Evolutionary conservation across 2,113 vertebrate species (phyloP).

Genomic region (Chamaetylas fuelleborni): DNA sequence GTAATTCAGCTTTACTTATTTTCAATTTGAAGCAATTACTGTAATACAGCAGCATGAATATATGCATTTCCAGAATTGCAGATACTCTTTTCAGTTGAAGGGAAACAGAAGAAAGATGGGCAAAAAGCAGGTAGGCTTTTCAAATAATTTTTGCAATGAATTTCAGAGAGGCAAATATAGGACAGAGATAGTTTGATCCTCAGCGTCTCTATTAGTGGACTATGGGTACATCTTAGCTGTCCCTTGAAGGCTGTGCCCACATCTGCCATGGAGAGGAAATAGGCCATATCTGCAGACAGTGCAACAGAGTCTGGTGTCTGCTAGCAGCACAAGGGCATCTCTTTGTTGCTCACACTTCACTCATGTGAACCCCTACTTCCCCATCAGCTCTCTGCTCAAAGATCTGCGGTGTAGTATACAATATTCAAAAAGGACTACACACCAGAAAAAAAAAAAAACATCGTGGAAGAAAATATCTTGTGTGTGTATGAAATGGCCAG

Average conservation of each 20-base stretch:
- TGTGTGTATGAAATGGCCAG: fast-evolving
- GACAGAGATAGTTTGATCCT: neutral
- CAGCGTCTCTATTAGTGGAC: neutral
- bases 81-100: neutral
- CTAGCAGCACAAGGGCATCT: fast-evolving
- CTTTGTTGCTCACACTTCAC: neutral
- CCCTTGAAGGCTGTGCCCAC: neutral
- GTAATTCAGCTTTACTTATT: neutral
- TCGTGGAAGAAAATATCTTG: neutral
- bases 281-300: neutral
- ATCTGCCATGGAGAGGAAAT: neutral
- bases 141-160: neutral
- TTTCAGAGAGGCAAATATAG: neutral
- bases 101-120: neutral
- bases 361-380: neutral
- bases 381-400: neutral
- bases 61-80: neutral
- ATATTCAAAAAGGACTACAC: neutral
- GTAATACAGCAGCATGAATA: neutral
- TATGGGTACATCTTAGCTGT: neutral
- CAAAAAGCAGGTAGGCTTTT: neutral
- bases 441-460: neutral
- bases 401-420: neutral
- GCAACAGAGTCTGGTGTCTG: neutral
- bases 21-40: neutral